Evolutionary conservation across 35 echinoderm and acorn worm genomes (phyloP), one percentile per base, ranked within the genome.

Genomic region (Anneissia japonica): DNA sequence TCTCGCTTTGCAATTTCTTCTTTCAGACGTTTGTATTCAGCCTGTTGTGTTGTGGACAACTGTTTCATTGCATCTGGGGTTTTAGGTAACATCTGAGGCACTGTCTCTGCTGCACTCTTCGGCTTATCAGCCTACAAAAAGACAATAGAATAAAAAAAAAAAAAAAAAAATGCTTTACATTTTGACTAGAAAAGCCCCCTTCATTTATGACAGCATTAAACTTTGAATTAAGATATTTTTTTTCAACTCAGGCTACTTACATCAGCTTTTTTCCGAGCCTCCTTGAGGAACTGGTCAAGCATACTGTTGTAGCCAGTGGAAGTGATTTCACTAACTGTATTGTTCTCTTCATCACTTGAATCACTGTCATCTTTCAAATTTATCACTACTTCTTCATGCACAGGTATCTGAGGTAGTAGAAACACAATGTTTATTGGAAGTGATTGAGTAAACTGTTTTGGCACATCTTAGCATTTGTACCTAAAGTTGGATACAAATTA

Each of bases 31-130:
- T 86, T 80, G 73, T 97, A 93, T 39, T 97, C 95, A 1, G 85
- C 91, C 14, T 86, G 81, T 21, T 91, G 91, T 0, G 81, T 38
- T 4, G 89, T 86, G 3, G 91, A 85, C 26, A 91, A 32, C 17
- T 80, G 88, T 43, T 87, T 88, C 75, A 93, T 88, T 4, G 88
- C 95, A 3, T 97, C 95, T 38, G 91, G 95, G 28, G 95, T 97
- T 37, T 64, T 80, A 2, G 89, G 81, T 16, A 32, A 34, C 36
- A 35, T 17, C 3, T 10, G 11, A 14, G 76, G 36, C 16, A 77
- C 11, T 10, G 76, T 12, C 23, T 77, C 4, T 35, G 9, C n/a
- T 6, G 32, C 9, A 0, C 5, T 11, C 4, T 26, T 34, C 33
- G 32, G 23, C 33, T 77, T 77, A 34, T 37, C 14, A 23, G 32